Percentiles rank a stretch among this genome's conserved stretches.
phyloP scores from a whole-genome alignment of 2,113 vertebrate genomes.

The Lampris megalopsis region DNA sequence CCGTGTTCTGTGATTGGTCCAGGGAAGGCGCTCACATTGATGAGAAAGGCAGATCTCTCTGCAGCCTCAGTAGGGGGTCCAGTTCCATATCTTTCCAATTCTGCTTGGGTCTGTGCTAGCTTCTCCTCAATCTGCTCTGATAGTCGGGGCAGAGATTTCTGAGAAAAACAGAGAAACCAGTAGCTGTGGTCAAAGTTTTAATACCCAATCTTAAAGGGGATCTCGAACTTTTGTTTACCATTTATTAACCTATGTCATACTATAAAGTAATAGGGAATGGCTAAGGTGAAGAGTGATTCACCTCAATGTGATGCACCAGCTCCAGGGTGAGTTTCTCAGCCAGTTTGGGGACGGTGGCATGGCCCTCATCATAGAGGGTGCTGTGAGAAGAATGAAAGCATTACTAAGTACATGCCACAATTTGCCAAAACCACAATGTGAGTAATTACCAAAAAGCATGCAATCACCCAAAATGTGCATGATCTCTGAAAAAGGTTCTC shows the following conservation, averaged over 20 bases:
- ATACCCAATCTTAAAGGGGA: neutral
- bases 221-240: no score
- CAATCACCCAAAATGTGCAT: slow-evolving; percentile 82
- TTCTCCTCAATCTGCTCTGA: slow-evolving; percentile 81
- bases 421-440: neutral
- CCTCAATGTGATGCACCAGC: slow-evolving; percentile 82
- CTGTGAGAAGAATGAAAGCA: slow-evolving; percentile 48
- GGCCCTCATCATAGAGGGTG: slow-evolving; percentile 69
- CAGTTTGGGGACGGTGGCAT: slow-evolving; percentile 77
- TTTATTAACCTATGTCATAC: no score
- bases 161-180: slow-evolving; percentile 2
- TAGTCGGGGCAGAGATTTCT: slow-evolving; percentile 78
- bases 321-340: slow-evolving; percentile 83
- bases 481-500: slow-evolving; percentile 83
- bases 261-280: neutral
- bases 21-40: slow-evolving; percentile 70
- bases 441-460: neutral
- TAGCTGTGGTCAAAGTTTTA: neutral
- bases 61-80: slow-evolving; percentile 71
- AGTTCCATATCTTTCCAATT: slow-evolving; percentile 76
- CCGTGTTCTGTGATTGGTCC: neutral
- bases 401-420: neutral
- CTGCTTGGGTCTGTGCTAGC: slow-evolving; percentile 65
- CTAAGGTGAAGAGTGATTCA: slow-evolving; percentile 24
- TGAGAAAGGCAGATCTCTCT: slow-evolving; percentile 72